A percentile compares a stretch with the other conserved stretches of the same genome.
These are phyloP conservation scores for Strix uralensis DNA, from an alignment of 2,113 vertebrate species.

Conservation along the genomic window DNA sequence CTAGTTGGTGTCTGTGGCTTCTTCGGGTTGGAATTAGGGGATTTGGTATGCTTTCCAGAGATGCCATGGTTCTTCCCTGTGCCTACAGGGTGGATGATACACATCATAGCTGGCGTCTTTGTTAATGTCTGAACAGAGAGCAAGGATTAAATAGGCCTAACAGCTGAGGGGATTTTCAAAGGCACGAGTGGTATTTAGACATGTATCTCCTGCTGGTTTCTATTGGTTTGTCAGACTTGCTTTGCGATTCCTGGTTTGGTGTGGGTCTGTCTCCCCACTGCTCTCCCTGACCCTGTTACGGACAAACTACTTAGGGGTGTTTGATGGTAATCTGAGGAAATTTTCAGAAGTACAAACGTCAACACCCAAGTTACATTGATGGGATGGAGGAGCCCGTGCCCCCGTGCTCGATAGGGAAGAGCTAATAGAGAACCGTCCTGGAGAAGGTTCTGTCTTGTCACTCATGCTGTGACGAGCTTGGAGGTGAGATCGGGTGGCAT, in stretches of 20 bases:
- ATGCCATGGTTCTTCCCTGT: background rate
- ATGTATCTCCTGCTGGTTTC: background rate
- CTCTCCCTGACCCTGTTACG: background rate
- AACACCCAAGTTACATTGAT: background rate
- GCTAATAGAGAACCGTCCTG: background rate
- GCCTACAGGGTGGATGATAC: background rate
- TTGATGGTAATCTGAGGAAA: background rate
- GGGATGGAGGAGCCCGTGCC: background rate
- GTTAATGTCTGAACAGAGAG: background rate
- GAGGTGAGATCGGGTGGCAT: background rate
- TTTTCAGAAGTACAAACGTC: background rate
- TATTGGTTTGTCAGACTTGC: background rate
- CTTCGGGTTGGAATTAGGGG: background rate
- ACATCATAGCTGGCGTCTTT: background rate
- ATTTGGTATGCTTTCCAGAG: background rate
- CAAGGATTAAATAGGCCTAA: background rate
- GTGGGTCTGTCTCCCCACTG: background rate
- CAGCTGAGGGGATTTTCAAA: conserved; percentile 42
- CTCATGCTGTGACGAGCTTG: background rate
- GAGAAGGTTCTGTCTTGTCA: background rate
- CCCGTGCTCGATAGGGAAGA: background rate
- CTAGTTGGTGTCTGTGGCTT: background rate
- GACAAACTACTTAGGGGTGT: background rate
- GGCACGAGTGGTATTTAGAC: background rate
- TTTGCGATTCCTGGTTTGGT: background rate